Evolutionary conservation across 2,888 invertebrate genomes (phyloP).

Genomic region (Meteorus colon): DNA sequence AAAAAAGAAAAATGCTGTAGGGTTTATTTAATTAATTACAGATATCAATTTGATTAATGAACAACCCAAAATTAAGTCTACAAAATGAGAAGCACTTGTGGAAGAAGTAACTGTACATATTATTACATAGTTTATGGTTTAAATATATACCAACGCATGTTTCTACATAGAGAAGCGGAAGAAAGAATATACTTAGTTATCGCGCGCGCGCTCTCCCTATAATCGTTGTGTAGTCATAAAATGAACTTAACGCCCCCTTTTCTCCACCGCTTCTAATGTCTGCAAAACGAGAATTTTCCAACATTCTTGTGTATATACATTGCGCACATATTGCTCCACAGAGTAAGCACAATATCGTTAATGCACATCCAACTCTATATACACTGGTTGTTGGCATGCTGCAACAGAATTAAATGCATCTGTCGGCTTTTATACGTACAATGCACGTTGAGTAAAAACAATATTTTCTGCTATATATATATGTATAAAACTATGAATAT

Average conservation of each 20-base stretch:
- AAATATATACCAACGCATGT: conserved; percentile 36
- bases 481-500: not conserved
- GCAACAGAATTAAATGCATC: conserved; percentile 15
- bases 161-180: conserved; percentile 5
- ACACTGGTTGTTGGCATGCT: conserved; percentile 17
- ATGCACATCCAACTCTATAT: conserved; percentile 13
- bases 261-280: conserved; percentile 22
- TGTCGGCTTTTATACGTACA: not conserved
- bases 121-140: conserved; percentile 39
- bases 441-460: not conserved
- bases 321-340: conserved; percentile 22
- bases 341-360: conserved; percentile 32
- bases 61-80: conserved; percentile 21
- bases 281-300: conserved; percentile 19
- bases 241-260: conserved; percentile 44
- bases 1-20: not conserved
- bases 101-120: conserved; percentile 21
- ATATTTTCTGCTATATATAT: not conserved
- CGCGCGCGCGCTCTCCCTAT: conserved; percentile 19
- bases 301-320: conserved; percentile 13
- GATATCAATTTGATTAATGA: conserved; percentile 7
- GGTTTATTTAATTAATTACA: not conserved
- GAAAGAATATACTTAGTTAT: conserved; percentile 25
- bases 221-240: conserved; percentile 46
- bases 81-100: conserved; percentile 36